A percentile compares a stretch with the other conserved stretches of the same genome.
These are phyloP conservation scores for Pseudorhiza aurosa DNA, from an alignment of 30 jellyfish, hydroid and myxozoan species.

Conservation along the genomic window DNA sequence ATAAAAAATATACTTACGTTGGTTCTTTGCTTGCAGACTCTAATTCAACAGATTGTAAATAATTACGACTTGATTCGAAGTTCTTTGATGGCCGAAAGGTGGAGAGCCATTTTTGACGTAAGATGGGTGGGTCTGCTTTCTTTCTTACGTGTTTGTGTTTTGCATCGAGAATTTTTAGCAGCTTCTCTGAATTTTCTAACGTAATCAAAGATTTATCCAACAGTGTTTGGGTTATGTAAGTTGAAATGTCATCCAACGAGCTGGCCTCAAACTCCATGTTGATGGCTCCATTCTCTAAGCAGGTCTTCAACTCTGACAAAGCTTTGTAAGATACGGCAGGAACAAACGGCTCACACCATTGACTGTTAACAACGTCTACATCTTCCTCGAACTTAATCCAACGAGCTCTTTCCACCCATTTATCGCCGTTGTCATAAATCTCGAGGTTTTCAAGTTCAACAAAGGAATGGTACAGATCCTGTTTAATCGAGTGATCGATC, in stretches of 20 bases:
- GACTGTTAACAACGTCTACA: slow-evolving; percentile 68
- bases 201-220: slow-evolving; percentile 8
- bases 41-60: slow-evolving; percentile 1
- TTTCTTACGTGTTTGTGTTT: slow-evolving; percentile 62
- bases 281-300: slow-evolving; percentile 41
- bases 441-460: slow-evolving; percentile 63
- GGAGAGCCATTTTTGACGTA: slow-evolving; percentile 51
- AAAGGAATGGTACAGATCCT: slow-evolving; percentile 47
- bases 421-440: slow-evolving; percentile 3
- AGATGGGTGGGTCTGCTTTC: slow-evolving; percentile 21
- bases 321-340: slow-evolving; percentile 69
- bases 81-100: not conserved
- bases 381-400: slow-evolving; percentile 91
- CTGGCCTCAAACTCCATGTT: slow-evolving; percentile 44
- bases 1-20: not conserved
- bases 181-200: slow-evolving; percentile 8
- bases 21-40: slow-evolving; percentile 1
- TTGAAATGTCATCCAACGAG: slow-evolving; percentile 27
- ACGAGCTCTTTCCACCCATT: slow-evolving; percentile 81
- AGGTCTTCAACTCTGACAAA: slow-evolving; percentile 45
- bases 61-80: slow-evolving; percentile 16
- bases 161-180: slow-evolving; percentile 33
- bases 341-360: slow-evolving; percentile 83
- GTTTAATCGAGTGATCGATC: not conserved
- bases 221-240: slow-evolving; percentile 24